phyloP scores from a whole-genome alignment of 1,140 invertebrate genomes.

The Conus ventricosus region DNA sequence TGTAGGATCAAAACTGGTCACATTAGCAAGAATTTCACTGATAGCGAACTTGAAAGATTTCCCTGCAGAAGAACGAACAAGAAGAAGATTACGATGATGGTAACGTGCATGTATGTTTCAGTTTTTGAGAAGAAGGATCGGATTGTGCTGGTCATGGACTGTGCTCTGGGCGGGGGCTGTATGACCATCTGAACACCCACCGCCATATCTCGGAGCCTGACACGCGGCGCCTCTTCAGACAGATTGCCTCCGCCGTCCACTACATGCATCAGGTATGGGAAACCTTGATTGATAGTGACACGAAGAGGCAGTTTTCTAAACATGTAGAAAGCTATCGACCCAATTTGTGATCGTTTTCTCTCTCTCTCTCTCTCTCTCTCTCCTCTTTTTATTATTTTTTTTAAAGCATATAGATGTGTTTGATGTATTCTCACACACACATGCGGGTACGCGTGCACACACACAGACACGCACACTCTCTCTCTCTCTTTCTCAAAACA shows the following conservation, averaged over 20 bases:
- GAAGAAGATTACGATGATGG: neutral
- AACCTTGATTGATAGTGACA: no score
- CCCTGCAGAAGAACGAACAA: neutral
- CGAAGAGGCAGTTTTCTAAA: neutral
- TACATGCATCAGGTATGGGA: constrained; percentile 94
- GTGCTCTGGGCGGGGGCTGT: constrained; percentile 97
- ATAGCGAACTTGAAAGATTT: no score
- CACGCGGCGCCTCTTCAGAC: constrained; percentile 95
- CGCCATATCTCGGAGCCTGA: constrained; percentile 92
- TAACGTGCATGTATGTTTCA: constrained; percentile 75
- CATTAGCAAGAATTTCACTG: no score
- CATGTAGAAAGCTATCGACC: neutral
- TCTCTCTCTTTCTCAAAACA: no score
- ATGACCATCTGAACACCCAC: constrained; percentile 96
- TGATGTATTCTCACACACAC: no score
- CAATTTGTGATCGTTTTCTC: neutral
- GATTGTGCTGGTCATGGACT: constrained; percentile 99
- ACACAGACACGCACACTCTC: no score
- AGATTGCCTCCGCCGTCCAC: constrained; percentile 97
- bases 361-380: no score
- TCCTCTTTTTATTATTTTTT: neutral
- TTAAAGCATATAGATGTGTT: no score
- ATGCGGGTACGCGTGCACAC: no score
- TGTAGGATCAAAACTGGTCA: no score
- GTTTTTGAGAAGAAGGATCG: constrained; percentile 99